phyloP scores from a whole-genome alignment of 2,797 vertebrate species.

The Diplodus sargus region DNA sequence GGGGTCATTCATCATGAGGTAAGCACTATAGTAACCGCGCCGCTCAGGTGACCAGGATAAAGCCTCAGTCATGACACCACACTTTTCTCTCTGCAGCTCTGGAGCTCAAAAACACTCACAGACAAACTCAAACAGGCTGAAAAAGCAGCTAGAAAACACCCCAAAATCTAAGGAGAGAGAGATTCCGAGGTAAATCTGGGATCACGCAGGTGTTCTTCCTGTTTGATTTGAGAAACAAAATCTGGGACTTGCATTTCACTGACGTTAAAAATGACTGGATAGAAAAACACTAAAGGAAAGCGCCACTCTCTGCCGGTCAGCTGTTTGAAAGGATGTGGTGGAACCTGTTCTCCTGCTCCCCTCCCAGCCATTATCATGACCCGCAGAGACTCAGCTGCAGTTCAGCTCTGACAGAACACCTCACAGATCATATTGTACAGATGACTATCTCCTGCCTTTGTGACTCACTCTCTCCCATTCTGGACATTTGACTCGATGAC shows the following conservation, averaged over 20 bases:
- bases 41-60: constrained; percentile 73
- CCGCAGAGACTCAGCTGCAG: constrained; percentile 9
- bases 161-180: constrained; percentile 10
- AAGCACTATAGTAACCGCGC: constrained; percentile 74
- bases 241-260: constrained; percentile 9
- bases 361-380: constrained; percentile 41
- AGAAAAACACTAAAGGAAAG: constrained; percentile 29
- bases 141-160: constrained; percentile 26
- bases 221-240: constrained; percentile 26
- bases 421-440: constrained; percentile 40
- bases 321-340: constrained; percentile 47
- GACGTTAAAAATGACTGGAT: constrained; percentile 4
- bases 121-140: constrained; percentile 29
- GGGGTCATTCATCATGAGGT: constrained; percentile 74
- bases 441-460: constrained; percentile 34
- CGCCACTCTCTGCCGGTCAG: constrained; percentile 23
- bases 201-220: constrained; percentile 69
- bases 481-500: not conserved
- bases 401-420: constrained; percentile 28
- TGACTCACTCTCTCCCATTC: constrained; percentile 14
- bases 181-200: not conserved
- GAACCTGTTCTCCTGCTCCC: constrained; percentile 69
- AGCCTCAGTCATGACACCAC: constrained; percentile 70
- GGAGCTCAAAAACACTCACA: constrained; percentile 26
- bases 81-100: constrained; percentile 55